Evolutionary conservation across 2,797 vertebrate species (phyloP), one percentile per base, ranked within the genome.

Genomic region (Anniella stebbinsi): DNA sequence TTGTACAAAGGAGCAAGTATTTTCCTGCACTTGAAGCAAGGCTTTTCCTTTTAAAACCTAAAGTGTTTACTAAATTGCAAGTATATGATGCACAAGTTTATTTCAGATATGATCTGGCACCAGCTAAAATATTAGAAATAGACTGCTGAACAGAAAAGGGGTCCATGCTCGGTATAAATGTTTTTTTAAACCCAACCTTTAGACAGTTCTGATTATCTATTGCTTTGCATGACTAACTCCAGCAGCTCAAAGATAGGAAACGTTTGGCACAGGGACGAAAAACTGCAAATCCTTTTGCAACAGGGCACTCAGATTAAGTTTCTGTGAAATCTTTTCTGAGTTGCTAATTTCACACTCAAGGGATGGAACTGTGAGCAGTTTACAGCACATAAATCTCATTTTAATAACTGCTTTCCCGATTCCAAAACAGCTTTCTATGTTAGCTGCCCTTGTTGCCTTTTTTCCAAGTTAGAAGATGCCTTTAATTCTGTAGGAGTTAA

Each of bases 301-400:
- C 84, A 88, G 88, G 86, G 89, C 57, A 7, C 80, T 93, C 86
- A 92, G 30, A 88, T 75, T 70, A 83, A 91, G 91, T 84, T 93
- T 91, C 95, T 95, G 90, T 95, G 95, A 96, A 96, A 96, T 96
- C 95, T 92, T 92, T 92, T 95, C 91, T 93, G 87, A 70, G 92
- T 95, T 88, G 30, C 91, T 95, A 94, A 97, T 96, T 96, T 96
- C 95, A 96, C 93, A 95, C 93, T 93, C 94, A 69, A 67, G 94
- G 90, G 93, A 88, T 93, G 80, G 92, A 95, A 93, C 89, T 0
- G 0, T 13, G 80, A 91, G 82, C 77, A 88, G 91, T 95, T 94
- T 92, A 73, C 78, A 89, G 92, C 89, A 3, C 84, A 86, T 87
- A 92, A 93, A 92, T 94, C 90, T 92, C 92, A 12, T 91, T 95